Percentiles rank a stretch among this genome's conserved stretches.
phyloP scores from a whole-genome alignment of 2,888 invertebrate species.

The Sminthurides aquaticus region DNA sequence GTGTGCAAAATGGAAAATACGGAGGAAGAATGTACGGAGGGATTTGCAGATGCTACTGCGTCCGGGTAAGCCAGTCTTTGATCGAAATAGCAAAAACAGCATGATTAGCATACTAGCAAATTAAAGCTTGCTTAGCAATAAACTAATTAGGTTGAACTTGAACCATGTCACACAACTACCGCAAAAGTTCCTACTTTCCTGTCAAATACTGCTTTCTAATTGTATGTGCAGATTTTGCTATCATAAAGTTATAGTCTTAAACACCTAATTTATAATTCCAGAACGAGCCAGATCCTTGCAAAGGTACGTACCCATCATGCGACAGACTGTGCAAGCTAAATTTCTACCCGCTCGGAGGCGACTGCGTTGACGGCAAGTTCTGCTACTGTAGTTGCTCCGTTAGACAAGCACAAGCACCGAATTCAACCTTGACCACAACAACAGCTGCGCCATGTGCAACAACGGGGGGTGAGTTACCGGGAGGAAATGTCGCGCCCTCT shows the following conservation, averaged over 20 bases:
- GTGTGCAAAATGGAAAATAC: slow-evolving; percentile 18
- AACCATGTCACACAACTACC: too few species aligned
- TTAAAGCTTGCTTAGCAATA: too few species aligned
- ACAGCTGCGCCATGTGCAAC: background rate
- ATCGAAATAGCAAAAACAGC: too few species aligned
- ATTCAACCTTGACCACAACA: slow-evolving; percentile 6
- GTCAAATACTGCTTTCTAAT: too few species aligned
- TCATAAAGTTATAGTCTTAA: too few species aligned
- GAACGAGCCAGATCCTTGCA: slow-evolving; percentile 15
- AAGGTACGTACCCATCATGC: slow-evolving; percentile 18
- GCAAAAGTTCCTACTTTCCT: too few species aligned
- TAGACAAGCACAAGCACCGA: slow-evolving; percentile 16
- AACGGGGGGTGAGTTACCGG: background rate
- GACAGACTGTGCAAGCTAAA: slow-evolving; percentile 16
- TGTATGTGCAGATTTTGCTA: too few species aligned
- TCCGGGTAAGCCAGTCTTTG: slow-evolving; percentile 10
- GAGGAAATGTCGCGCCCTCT: too few species aligned
- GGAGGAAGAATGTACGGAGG: slow-evolving; percentile 19
- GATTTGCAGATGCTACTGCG: slow-evolving; percentile 19
- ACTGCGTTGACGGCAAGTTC: slow-evolving; percentile 10
- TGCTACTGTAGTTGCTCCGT: slow-evolving; percentile 20
- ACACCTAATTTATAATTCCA: too few species aligned
- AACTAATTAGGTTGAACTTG: too few species aligned
- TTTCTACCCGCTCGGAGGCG: slow-evolving; percentile 15
- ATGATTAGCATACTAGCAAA: too few species aligned